Percentiles rank a stretch among this genome's conserved stretches.
Evolutionary conservation across 2,888 invertebrate species (phyloP).

Genomic region (Chaetoderma sp.): DNA sequence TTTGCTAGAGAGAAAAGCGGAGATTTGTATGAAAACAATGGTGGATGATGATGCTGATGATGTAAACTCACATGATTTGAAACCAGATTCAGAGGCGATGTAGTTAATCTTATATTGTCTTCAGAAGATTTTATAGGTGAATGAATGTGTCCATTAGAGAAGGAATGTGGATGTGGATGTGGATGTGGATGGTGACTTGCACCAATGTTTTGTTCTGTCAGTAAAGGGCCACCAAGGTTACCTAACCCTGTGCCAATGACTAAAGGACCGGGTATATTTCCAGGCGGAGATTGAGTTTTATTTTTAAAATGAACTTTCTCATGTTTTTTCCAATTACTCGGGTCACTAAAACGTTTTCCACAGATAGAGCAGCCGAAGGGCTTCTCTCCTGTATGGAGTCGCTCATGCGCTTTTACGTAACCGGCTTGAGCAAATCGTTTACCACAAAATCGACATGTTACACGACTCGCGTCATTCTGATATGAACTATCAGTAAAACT

Average conservation of each 20-base stretch:
- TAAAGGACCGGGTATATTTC: no score
- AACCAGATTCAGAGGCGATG: no score
- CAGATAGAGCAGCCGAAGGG: slow-evolving; percentile 61
- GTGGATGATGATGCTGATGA: no score
- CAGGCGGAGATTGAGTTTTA: slow-evolving; percentile 36
- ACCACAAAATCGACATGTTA: slow-evolving; percentile 56
- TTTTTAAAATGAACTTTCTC: slow-evolving; percentile 50
- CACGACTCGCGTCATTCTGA: slow-evolving; percentile 23
- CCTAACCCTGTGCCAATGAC: slow-evolving; percentile 37
- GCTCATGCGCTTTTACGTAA: slow-evolving; percentile 60
- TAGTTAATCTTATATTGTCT: no score
- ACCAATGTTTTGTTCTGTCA: slow-evolving; percentile 18
- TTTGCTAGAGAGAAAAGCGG: background rate
- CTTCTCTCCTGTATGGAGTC: slow-evolving; percentile 61
- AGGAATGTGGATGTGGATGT: slow-evolving; percentile 25
- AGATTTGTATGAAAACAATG: background rate
- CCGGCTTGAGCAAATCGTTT: slow-evolving; percentile 61
- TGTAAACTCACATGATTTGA: no score
- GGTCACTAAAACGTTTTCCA: slow-evolving; percentile 59
- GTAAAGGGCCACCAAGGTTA: slow-evolving; percentile 17
- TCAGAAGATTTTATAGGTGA: slow-evolving; percentile 18
- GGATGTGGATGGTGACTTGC: slow-evolving; percentile 31
- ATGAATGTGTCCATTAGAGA: slow-evolving; percentile 24
- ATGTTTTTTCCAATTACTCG: slow-evolving; percentile 64
- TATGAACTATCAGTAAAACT: no score